Evolutionary conservation across 1,140 invertebrate genomes (phyloP).

Genomic region (Nautilus pompilius): DNA sequence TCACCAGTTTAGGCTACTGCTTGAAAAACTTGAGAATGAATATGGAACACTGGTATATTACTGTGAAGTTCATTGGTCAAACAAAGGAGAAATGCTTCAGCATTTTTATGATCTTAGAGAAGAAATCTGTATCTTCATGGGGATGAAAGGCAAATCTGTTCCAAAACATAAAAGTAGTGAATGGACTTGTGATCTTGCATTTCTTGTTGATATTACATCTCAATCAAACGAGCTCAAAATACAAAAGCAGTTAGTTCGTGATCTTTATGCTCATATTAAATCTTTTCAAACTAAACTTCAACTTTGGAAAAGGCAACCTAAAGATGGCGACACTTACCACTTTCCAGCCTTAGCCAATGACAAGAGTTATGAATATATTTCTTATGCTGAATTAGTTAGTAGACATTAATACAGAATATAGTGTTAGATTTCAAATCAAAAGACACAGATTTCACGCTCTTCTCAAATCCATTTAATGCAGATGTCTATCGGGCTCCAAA

Average conservation of each 20-base stretch:
- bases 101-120: not conserved
- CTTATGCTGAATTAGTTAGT: not conserved
- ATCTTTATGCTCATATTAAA: not conserved
- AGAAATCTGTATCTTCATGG: too few species aligned
- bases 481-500: not conserved
- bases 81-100: not conserved
- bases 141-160: too few species aligned
- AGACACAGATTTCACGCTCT: not conserved
- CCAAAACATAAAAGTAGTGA: too few species aligned
- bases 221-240: not conserved
- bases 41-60: not conserved
- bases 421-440: not conserved
- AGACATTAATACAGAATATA: not conserved
- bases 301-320: not conserved
- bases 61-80: not conserved
- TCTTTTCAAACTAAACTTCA: not conserved
- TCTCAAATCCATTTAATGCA: not conserved
- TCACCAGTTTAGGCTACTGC: not conserved
- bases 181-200: not conserved
- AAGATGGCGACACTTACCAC: not conserved
- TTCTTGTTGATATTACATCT: not conserved
- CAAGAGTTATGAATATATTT: not conserved
- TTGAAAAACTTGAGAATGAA: not conserved
- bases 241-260: not conserved
- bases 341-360: not conserved